Base-by-base conservation (phyloP, 2,888 invertebrate species). In the Drosophila paramelanica region DNA sequence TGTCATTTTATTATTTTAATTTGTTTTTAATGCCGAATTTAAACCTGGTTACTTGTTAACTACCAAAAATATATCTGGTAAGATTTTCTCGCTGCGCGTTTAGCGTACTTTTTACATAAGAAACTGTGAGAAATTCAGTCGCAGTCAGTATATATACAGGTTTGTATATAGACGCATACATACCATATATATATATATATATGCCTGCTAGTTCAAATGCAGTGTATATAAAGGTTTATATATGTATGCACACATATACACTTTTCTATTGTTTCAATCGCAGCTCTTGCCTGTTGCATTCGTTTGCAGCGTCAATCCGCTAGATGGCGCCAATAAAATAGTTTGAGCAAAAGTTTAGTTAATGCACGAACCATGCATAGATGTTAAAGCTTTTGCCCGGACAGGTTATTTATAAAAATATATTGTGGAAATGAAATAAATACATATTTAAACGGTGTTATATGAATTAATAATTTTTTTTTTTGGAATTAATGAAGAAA, bases 281-380 rank as follows among this genome's bases (percentile, higher is more conserved):
- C 36, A 57, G 51, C 58, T 49, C 20, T 53, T 23, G 57, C 62
- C 67, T 70, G 62, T 53, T 67, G 72, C 46, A 67, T 47, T 23
- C 17, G 10, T 1, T 0, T 25, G 23, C 41, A 14, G 2, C 6
- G 0, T 11, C 27, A 5, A 3, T 14, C 8, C 45, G 5, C 27
- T n/a, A 70, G 73, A 41, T 57, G 73, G 75, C 75, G 73, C 49
- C n/a, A 0, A 11, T 11, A 10, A 11, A 38, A 31, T 42, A 36
- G 50, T 36, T 49, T 23, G 7, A 0, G n/a, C 4, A 23, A 5
- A 27, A 33, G 14, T 20, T 66, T 57, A 73, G 55, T 17, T 42
- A 25, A 33, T 39, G 3, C 50, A 57, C 27, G 2, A 73, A 66
- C 73, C 70, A 33, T 4, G 1, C 11, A 51, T 0, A 0, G 2